phyloP scores from a whole-genome alignment of 2,113 vertebrate species.

The Cynoglossus semilaevis region DNA sequence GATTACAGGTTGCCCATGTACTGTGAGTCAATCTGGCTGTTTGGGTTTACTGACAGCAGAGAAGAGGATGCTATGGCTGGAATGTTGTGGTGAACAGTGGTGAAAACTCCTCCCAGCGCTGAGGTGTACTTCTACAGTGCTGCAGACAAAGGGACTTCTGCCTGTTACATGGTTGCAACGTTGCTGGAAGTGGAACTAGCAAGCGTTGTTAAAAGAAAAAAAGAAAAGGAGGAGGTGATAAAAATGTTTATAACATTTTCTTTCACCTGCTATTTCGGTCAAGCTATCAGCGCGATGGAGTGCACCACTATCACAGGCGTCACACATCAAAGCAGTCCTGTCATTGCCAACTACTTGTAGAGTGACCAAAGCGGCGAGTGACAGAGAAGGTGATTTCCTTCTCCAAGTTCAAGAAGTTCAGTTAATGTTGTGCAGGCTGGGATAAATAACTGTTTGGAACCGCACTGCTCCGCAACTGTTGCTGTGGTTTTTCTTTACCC shows the following conservation, averaged over 20 bases:
- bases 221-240: conserved; percentile 38
- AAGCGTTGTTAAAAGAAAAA: conserved; percentile 28
- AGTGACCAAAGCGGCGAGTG: conserved; percentile 10
- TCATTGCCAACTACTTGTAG: conserved; percentile 40
- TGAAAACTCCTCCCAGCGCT: conserved; percentile 58
- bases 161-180: conserved; percentile 54
- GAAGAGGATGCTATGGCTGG: conserved; percentile 71
- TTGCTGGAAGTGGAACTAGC: conserved; percentile 28
- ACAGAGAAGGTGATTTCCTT: conserved; percentile 49
- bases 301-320: conserved; percentile 29
- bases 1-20: conserved; percentile 68
- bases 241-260: conserved; percentile 32
- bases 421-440: conserved; percentile 5
- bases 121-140: conserved; percentile 45
- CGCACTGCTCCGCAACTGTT: conserved; percentile 18
- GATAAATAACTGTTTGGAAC: conserved; percentile 29
- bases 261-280: conserved; percentile 53
- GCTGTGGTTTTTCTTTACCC: conserved; percentile 36
- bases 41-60: conserved; percentile 67
- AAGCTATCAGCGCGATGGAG: conserved; percentile 42
- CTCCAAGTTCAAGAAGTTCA: conserved; percentile 23
- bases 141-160: conserved; percentile 54
- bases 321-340: conserved; percentile 44
- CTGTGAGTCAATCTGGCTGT: conserved; percentile 58
- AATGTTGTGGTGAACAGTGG: conserved; percentile 70